These are phyloP conservation scores for Acleris emargana DNA, from an alignment of 2,888 invertebrate genomes.

Conservation along the genomic window DNA sequence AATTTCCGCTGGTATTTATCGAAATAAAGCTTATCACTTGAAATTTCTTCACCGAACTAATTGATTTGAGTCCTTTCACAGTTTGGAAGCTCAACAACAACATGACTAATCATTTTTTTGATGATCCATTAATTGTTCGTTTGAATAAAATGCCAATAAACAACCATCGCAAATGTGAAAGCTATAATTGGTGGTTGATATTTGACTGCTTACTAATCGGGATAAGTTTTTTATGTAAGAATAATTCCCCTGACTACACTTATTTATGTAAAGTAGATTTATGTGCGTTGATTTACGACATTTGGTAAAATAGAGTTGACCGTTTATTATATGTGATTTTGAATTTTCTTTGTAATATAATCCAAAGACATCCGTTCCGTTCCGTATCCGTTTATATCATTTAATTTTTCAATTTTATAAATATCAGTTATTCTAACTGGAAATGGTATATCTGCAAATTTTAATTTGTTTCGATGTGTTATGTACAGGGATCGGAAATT, in stretches of 20 bases:
- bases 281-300: slow-evolving; percentile 39
- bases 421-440: slow-evolving; percentile 45
- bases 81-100: slow-evolving; percentile 38
- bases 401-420: slow-evolving; percentile 42
- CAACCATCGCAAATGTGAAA: slow-evolving; percentile 37
- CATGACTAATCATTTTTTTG: slow-evolving; percentile 37
- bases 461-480: slow-evolving; percentile 40
- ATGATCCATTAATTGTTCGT: slow-evolving; percentile 35
- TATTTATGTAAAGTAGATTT: slow-evolving; percentile 42
- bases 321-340: slow-evolving; percentile 38
- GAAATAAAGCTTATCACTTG: slow-evolving; percentile 38
- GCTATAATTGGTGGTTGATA: slow-evolving; percentile 6
- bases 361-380: slow-evolving; percentile 48
- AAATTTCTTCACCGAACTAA: neutral
- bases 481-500: too few relatives aligned
- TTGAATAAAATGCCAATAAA: slow-evolving; percentile 36
- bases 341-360: slow-evolving; percentile 41
- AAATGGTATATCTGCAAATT: slow-evolving; percentile 43
- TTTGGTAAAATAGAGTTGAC: slow-evolving; percentile 43
- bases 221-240: slow-evolving; percentile 45
- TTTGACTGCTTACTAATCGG: slow-evolving; percentile 19
- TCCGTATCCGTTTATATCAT: slow-evolving; percentile 45
- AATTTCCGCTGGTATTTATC: slow-evolving; percentile 37
- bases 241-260: slow-evolving; percentile 40
- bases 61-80: slow-evolving; percentile 11